Conservation (phyloP, 2,113 vertebrate genomes). For the Toxotes jaculatrix region DNA sequence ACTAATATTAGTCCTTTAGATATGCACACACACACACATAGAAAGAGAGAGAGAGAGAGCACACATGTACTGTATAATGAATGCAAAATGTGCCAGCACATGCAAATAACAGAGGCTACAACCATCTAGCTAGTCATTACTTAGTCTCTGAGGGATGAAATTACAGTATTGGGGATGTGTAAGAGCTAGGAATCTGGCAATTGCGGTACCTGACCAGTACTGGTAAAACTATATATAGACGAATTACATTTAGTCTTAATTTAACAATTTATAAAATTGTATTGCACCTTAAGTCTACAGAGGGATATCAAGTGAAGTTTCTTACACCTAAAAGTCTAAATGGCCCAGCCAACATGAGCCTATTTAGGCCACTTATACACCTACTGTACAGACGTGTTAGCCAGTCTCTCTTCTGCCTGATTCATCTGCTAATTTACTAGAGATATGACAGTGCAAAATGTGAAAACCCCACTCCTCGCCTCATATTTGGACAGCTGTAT, state of each 20-base stretch:
- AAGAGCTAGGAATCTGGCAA: background rate
- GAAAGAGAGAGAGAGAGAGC: background rate
- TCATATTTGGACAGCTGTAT: background rate
- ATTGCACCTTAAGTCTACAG: background rate
- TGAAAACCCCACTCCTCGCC: background rate
- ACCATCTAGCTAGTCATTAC: background rate
- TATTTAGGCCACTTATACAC: background rate
- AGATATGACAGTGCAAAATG: background rate
- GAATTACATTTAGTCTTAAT: background rate
- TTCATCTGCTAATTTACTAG: background rate
- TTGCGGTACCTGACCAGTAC: background rate
- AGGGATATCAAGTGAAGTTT: background rate
- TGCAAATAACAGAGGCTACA: background rate
- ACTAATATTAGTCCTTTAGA: slow-evolving; percentile 17
- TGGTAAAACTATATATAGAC: background rate
- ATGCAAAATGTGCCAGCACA: background rate
- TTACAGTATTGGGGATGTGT: background rate
- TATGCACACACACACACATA: background rate
- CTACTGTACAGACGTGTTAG: background rate
- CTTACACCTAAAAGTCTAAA: background rate
- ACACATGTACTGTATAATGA: background rate
- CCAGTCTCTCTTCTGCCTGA: background rate
- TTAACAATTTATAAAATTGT: background rate
- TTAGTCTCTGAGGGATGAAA: background rate
- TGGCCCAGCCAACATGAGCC: background rate